A percentile compares a stretch with the other conserved stretches of the same genome.
Evolutionary conservation across 2,888 invertebrate genomes (phyloP).

Genomic region (Hybos culiciformis): DNA sequence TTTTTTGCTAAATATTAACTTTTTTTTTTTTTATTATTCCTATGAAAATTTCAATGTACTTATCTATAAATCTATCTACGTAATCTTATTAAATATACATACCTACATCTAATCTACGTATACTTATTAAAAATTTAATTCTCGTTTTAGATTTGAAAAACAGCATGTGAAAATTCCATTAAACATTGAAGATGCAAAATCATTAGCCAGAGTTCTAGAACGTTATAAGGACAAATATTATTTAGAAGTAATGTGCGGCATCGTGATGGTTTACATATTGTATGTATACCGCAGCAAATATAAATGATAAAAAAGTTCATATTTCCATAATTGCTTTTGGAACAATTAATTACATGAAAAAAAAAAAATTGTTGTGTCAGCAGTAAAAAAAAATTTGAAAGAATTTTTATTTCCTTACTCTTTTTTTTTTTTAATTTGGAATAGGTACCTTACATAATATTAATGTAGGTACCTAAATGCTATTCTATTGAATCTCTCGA

Average conservation of each 20-base stretch:
- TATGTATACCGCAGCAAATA: conserved; percentile 70
- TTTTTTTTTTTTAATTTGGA: too few relatives aligned
- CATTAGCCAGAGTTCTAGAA: conserved; percentile 77
- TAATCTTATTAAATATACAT: not conserved
- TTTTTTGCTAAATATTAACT: conserved; percentile 7
- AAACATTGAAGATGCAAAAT: conserved; percentile 92
- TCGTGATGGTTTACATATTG: conserved; percentile 90
- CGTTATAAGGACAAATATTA: conserved; percentile 88
- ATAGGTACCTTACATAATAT: too few relatives aligned
- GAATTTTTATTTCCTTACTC: too few relatives aligned
- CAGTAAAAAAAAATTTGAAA: too few relatives aligned
- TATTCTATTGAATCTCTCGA: too few relatives aligned
- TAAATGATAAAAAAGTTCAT: conserved; percentile 2
- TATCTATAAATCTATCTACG: conserved; percentile 3
- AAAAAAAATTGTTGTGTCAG: conserved; percentile 2
- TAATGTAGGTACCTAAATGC: too few relatives aligned
- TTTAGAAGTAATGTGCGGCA: conserved; percentile 77
- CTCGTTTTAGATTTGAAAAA: conserved; percentile 58
- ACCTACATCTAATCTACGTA: not conserved
- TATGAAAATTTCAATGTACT: conserved; percentile 2
- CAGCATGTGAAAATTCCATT: conserved; percentile 78
- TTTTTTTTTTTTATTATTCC: not conserved
- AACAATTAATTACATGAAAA: not conserved
- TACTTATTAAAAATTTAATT: not conserved
- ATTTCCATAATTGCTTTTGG: not conserved